phyloP scores from a whole-genome alignment of 2,888 invertebrate genomes.

The Acanthosoma haemorrhoidale region DNA sequence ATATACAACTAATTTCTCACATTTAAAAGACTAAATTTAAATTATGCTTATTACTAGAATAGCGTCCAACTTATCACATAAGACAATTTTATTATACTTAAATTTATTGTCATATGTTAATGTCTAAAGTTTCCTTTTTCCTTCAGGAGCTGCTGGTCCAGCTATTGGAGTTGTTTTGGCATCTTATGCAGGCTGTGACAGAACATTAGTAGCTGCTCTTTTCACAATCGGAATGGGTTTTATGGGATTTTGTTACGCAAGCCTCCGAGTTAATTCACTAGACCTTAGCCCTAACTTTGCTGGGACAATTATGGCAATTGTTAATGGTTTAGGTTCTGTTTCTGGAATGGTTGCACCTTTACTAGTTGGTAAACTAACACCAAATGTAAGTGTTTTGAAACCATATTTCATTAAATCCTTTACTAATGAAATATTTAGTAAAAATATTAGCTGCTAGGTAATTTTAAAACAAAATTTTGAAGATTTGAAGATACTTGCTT shows the following conservation, averaged over 20 bases:
- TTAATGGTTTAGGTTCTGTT: slow-evolving; percentile 58
- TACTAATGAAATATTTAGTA: too few relatives aligned
- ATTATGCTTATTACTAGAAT: too few relatives aligned
- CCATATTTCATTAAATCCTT: background rate
- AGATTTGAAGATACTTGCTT: too few relatives aligned
- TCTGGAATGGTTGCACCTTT: slow-evolving; percentile 59
- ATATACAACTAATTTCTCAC: too few relatives aligned
- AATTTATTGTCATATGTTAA: too few relatives aligned
- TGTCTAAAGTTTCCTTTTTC: background rate
- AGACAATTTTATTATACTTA: too few relatives aligned
- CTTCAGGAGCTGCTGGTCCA: slow-evolving; percentile 57
- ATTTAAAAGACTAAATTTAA: too few relatives aligned
- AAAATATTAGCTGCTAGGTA: too few relatives aligned
- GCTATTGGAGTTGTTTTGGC: slow-evolving; percentile 58
- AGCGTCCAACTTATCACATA: too few relatives aligned
- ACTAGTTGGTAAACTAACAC: slow-evolving; percentile 55
- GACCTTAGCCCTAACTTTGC: slow-evolving; percentile 61
- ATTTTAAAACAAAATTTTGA: too few relatives aligned
- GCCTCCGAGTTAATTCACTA: slow-evolving; percentile 61
- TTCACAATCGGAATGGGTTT: slow-evolving; percentile 59
- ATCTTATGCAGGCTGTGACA: slow-evolving; percentile 58
- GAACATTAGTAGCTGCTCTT: slow-evolving; percentile 48
- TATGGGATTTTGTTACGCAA: slow-evolving; percentile 64
- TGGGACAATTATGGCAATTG: slow-evolving; percentile 59
- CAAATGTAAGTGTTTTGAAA: slow-evolving; percentile 46